phyloP scores from a whole-genome alignment of 2,113 vertebrate genomes.

The Zosterops lateralis region DNA sequence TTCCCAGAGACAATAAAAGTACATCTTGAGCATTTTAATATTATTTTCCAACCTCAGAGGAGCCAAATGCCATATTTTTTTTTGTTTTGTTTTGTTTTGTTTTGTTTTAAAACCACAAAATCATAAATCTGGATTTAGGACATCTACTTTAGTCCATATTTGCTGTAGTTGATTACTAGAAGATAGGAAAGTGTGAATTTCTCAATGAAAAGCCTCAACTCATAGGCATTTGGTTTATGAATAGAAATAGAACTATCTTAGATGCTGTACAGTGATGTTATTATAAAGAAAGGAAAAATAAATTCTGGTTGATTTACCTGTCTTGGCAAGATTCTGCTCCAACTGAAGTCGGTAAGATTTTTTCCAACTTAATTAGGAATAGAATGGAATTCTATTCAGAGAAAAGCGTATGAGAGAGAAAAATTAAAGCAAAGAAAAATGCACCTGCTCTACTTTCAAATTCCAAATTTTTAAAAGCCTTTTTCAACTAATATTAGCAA shows the following conservation, averaged over 20 bases:
- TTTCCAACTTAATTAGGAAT: conserved; percentile 11
- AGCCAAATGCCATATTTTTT: not conserved
- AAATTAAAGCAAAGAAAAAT: conserved; percentile 8
- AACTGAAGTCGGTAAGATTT: not conserved
- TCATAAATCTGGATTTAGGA: not conserved
- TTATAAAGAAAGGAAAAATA: not conserved
- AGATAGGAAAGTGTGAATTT: not conserved
- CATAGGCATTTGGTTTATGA: not conserved
- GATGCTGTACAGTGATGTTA: conserved; percentile 18
- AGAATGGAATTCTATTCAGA: not conserved
- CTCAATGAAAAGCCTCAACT: not conserved
- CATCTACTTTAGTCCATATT: not conserved
- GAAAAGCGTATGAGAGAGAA: not conserved
- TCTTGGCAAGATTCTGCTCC: conserved; percentile 14
- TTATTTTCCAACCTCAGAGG: conserved; percentile 1
- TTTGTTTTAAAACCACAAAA: not conserved
- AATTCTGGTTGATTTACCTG: not conserved
- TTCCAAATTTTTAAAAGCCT: conserved; percentile 34
- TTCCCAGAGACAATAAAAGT: not conserved
- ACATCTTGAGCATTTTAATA: not conserved
- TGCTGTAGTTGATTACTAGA: not conserved
- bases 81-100: not conserved
- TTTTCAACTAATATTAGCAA: conserved; percentile 64
- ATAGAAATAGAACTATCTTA: not conserved
- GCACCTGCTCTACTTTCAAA: conserved; percentile 53